Conservation (phyloP, 1,140 invertebrate species). For the Zophobas morio region DNA sequence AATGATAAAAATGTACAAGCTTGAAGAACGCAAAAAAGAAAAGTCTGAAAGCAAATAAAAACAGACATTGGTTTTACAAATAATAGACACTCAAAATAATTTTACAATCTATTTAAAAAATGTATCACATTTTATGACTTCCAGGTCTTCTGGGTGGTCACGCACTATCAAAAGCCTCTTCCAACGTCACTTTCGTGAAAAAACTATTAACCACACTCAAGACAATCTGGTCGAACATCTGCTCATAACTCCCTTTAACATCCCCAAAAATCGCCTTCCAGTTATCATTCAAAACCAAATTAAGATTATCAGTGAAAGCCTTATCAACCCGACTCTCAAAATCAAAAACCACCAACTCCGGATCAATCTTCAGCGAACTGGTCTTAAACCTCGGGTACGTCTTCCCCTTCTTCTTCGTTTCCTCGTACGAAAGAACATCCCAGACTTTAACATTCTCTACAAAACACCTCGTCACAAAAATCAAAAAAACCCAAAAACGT, state of each 20-base stretch:
- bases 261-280: background rate
- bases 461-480: background rate
- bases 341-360: background rate
- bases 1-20: too few species aligned
- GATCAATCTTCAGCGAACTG: too few species aligned
- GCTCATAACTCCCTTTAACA: background rate
- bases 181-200: too few species aligned
- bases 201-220: too few species aligned
- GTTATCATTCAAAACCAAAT: constrained; percentile 10
- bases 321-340: constrained; percentile 1
- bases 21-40: too few species aligned
- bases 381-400: background rate
- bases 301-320: background rate
- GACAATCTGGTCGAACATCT: background rate
- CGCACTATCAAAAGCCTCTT: too few species aligned
- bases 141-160: too few species aligned
- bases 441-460: background rate
- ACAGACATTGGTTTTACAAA: too few species aligned
- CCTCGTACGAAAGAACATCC: background rate
- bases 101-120: too few species aligned
- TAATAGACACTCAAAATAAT: too few species aligned
- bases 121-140: too few species aligned
- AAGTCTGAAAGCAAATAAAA: too few species aligned
- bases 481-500: background rate
- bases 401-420: background rate